Evolutionary conservation across 2,888 invertebrate species (phyloP).

Genomic region (Apoda limacodes): DNA sequence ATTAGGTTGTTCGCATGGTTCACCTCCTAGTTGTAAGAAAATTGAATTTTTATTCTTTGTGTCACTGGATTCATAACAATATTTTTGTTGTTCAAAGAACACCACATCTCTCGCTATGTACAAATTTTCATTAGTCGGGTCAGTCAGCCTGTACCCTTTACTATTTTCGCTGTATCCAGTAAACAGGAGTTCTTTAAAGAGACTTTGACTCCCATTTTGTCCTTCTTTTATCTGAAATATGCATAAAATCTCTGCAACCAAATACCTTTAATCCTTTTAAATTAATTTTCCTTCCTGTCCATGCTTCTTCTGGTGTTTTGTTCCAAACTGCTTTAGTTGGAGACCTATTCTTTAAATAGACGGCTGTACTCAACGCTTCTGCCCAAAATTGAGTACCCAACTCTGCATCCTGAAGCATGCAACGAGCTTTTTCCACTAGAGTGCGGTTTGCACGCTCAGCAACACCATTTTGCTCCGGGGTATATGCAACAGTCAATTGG

Average conservation of each 20-base stretch:
- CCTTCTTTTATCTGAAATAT: too few relatives aligned
- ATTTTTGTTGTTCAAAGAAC: constrained; percentile 8
- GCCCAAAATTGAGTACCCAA: constrained; percentile 6
- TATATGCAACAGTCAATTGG: constrained; percentile 22
- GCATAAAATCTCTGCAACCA: constrained; percentile 11
- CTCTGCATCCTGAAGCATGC: constrained; percentile 9
- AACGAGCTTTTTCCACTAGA: constrained; percentile 12
- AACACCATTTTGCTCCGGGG: constrained; percentile 28
- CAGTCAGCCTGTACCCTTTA: constrained; percentile 12
- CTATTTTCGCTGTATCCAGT: constrained; percentile 10
- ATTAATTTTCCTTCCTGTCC: too few relatives aligned
- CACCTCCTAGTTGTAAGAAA: too few relatives aligned
- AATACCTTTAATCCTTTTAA: constrained; percentile 7
- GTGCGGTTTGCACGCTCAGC: too few relatives aligned
- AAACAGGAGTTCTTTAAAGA: constrained; percentile 8
- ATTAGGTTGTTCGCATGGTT: too few relatives aligned
- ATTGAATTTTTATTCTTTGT: too few relatives aligned
- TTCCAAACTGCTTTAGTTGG: constrained; percentile 5
- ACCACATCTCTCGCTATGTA: constrained; percentile 7
- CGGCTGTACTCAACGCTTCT: constrained; percentile 16
- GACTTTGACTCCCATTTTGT: constrained; percentile 11
- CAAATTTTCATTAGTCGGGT: constrained; percentile 9
- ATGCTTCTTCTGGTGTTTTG: constrained; percentile 9
- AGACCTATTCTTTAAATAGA: too few relatives aligned
- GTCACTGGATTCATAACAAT: too few relatives aligned